phyloP scores from a whole-genome alignment of 2,113 vertebrate genomes.

The Phaethornis superciliosus region DNA sequence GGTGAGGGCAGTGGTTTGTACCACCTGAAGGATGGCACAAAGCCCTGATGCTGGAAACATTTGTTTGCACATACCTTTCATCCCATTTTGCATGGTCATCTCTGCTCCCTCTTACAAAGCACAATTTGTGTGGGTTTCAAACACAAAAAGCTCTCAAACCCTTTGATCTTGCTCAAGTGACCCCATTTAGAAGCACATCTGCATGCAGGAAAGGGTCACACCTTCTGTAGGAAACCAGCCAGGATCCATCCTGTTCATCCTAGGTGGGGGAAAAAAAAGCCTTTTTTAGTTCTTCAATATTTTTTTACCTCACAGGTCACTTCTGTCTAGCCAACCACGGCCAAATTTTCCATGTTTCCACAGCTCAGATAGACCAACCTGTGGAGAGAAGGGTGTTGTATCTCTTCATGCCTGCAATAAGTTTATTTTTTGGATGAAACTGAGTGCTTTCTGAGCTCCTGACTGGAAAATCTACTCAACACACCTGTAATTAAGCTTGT shows the following conservation, averaged over 20 bases:
- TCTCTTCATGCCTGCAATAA: no score
- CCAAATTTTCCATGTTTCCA: neutral
- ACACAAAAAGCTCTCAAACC: neutral
- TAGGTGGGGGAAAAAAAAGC: neutral
- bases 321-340: neutral
- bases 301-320: neutral
- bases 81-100: neutral
- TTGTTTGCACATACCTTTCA: conserved; percentile 31
- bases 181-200: rapidly evolving
- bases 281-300: neutral
- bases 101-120: neutral
- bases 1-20: neutral
- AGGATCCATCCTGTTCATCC: neutral
- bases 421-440: no score
- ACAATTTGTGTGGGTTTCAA: neutral
- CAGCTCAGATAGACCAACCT: neutral
- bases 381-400: neutral
- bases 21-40: neutral
- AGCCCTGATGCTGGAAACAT: neutral
- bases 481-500: no score
- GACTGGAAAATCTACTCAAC: no score
- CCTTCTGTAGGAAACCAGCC: neutral
- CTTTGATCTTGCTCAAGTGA: neutral
- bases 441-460: no score
- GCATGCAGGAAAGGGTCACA: rapidly evolving